A percentile compares a stretch with the other conserved stretches of the same genome.
Conservation (phyloP, 2,888 invertebrate genomes). For the Heterodera filipjevi region DNA sequence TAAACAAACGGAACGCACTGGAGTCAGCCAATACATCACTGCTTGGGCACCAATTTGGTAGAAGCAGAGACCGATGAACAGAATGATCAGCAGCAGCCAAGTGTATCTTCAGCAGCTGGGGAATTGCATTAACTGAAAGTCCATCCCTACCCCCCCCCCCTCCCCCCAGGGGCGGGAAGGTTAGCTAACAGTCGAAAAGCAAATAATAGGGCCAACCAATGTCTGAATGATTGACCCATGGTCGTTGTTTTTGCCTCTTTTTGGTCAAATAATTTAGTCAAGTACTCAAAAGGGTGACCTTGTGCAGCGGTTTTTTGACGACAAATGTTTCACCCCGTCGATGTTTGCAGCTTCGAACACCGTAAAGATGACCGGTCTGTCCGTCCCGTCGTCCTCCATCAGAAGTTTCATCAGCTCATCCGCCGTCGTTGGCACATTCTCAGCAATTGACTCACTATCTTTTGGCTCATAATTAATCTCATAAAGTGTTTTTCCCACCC, state of each 20-base stretch:
- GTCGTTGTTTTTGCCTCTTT: too few relatives aligned
- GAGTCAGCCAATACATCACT: conserved; percentile 42
- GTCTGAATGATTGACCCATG: too few relatives aligned
- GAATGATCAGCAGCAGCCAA: conserved; percentile 53
- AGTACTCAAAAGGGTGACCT: conserved; percentile 40
- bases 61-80: conserved; percentile 54
- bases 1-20: conserved; percentile 24
- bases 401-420: conserved; percentile 42
- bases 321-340: conserved; percentile 61
- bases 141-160: background rate
- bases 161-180: too few relatives aligned
- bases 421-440: conserved; percentile 13
- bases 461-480: background rate
- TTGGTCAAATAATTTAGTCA: too few relatives aligned
- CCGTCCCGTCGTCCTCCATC: conserved; percentile 40
- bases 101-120: conserved; percentile 35
- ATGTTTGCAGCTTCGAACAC: conserved; percentile 60
- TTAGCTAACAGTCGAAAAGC: too few relatives aligned
- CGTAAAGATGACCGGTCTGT: conserved; percentile 45
- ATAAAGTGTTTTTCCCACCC: background rate
- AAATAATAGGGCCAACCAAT: too few relatives aligned
- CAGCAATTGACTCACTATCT: background rate
- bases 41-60: conserved; percentile 57
- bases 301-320: conserved; percentile 45
- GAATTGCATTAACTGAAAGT: background rate